Percentiles rank a stretch among this genome's conserved stretches.
Conservation (phyloP, 2,797 vertebrate species). For the Allobates femoralis region DNA sequence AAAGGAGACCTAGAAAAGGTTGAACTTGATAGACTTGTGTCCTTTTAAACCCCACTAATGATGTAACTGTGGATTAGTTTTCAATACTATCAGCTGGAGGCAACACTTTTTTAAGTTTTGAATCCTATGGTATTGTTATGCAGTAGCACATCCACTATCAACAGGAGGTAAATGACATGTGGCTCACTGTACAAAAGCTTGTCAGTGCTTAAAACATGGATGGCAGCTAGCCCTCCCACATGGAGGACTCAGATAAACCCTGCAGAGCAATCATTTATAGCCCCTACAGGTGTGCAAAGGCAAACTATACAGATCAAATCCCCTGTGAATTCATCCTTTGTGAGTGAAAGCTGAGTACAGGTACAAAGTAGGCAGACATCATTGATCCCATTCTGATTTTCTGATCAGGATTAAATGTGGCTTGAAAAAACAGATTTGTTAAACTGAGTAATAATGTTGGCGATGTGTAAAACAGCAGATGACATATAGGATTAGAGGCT, state of each 20-base stretch:
- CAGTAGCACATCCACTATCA: conserved; percentile 31
- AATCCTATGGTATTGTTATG: conserved; percentile 36
- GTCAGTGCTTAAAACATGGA: conserved; percentile 45
- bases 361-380: conserved; percentile 20
- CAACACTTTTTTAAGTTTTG: conserved; percentile 42
- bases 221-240: conserved; percentile 44
- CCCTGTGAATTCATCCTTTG: conserved; percentile 17
- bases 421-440: not conserved
- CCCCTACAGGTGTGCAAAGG: conserved; percentile 35
- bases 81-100: conserved; percentile 45
- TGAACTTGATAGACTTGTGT: conserved; percentile 46
- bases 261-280: conserved; percentile 36
- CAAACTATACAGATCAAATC: conserved; percentile 27
- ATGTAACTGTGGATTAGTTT: conserved; percentile 48
- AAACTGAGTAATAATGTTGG: not conserved
- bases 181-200: conserved; percentile 32
- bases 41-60: conserved; percentile 43
- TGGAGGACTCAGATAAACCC: conserved; percentile 25
- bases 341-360: conserved; percentile 19
- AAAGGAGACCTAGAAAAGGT: conserved; percentile 37
- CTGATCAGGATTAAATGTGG: not conserved
- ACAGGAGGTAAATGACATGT: conserved; percentile 44
- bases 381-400: conserved; percentile 25
- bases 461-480: not conserved
- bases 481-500: conserved; percentile 3